Conservation (phyloP, 2,888 invertebrate genomes). For the Diadegma fenestrale region DNA sequence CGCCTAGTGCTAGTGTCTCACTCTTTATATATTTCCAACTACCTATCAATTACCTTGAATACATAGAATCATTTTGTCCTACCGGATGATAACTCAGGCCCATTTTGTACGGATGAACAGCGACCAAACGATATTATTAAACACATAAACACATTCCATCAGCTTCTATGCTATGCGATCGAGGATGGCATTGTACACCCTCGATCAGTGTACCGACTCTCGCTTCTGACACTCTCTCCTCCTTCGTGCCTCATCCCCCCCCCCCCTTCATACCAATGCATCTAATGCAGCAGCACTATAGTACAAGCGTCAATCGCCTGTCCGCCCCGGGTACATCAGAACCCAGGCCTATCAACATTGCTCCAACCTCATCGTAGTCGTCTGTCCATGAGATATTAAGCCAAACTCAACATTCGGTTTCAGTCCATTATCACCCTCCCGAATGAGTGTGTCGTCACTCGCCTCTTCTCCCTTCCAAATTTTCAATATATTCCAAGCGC, state of each 20-base stretch:
- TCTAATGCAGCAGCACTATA: slow-evolving; percentile 12
- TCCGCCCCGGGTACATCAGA: slow-evolving; percentile 67
- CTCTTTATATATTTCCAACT: slow-evolving; percentile 23
- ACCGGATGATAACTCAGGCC: background rate
- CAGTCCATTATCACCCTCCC: slow-evolving; percentile 72
- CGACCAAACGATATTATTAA: slow-evolving; percentile 23
- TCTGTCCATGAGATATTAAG: slow-evolving; percentile 81
- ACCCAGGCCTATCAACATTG: slow-evolving; percentile 81
- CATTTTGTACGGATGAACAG: slow-evolving; percentile 6
- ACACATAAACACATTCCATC: slow-evolving; percentile 8
- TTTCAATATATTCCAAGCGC: background rate
- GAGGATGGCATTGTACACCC: slow-evolving; percentile 12
- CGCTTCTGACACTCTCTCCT: slow-evolving; percentile 30
- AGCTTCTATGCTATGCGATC: slow-evolving; percentile 4
- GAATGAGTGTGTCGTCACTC: slow-evolving; percentile 26
- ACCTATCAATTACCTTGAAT: slow-evolving; percentile 5
- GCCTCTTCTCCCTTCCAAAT: slow-evolving; percentile 14
- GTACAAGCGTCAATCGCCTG: slow-evolving; percentile 67
- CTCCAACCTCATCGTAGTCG: slow-evolving; percentile 81
- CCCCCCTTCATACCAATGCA: background rate
- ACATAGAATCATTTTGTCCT: slow-evolving; percentile 26
- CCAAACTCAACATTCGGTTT: slow-evolving; percentile 81
- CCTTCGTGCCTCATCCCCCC: slow-evolving; percentile 16
- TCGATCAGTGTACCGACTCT: slow-evolving; percentile 22
- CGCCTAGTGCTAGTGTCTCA: background rate